Evolutionary conservation across 2,888 invertebrate genomes (phyloP).

Genomic region (Frankliniella intonsa): DNA sequence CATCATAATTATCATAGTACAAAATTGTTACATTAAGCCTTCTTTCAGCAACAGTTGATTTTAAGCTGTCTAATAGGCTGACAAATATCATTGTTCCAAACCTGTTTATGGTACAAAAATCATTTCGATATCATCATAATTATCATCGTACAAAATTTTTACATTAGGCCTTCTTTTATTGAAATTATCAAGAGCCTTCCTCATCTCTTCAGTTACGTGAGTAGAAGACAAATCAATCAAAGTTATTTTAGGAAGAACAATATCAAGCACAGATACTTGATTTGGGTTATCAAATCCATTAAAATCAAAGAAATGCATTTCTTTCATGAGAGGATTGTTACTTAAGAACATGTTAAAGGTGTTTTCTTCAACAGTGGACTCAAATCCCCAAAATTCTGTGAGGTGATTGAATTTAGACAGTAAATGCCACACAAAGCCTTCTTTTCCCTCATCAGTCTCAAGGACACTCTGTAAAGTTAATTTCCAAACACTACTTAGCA

Average conservation of each 20-base stretch:
- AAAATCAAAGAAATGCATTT: not conserved
- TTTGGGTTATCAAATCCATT: not conserved
- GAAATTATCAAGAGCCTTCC: not conserved
- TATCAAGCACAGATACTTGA: not conserved
- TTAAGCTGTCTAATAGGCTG: no score
- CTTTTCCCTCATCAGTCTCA: not conserved
- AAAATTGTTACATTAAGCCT: not conserved
- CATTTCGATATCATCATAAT: not conserved
- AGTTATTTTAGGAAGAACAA: not conserved
- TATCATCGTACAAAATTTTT: not conserved
- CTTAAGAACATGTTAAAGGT: conserved; percentile 6
- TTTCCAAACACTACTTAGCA: conserved; percentile 7
- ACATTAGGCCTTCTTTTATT: not conserved
- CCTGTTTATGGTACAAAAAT: not conserved
- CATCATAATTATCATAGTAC: not conserved
- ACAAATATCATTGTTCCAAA: no score
- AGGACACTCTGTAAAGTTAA: not conserved
- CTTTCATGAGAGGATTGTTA: not conserved
- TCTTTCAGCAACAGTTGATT: no score
- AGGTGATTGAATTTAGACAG: not conserved
- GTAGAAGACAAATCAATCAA: not conserved
- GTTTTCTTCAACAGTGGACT: not conserved
- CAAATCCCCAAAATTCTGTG: not conserved
- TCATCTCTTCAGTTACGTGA: not conserved
- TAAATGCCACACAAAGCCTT: conserved; percentile 9